Conservation (phyloP, 1,140 invertebrate species). For the Palaemon carinicauda region DNA sequence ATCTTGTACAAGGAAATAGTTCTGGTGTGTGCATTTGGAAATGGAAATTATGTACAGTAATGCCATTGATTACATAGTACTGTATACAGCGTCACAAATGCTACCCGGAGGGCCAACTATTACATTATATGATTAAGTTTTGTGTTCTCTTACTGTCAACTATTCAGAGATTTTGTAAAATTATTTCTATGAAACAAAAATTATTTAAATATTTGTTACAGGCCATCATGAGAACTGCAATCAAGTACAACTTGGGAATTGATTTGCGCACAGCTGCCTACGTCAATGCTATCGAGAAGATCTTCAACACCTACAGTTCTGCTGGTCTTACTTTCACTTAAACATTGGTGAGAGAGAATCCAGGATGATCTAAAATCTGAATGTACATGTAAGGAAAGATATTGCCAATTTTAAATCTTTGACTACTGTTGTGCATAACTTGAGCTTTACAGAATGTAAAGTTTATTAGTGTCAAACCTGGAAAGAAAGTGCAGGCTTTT, state of each 20-base stretch:
- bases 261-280: slow-evolving; percentile 98
- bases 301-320: slow-evolving; percentile 96
- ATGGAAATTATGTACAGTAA: no score
- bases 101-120: no score
- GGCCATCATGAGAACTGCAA: slow-evolving; percentile 97
- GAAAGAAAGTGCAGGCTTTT: no score
- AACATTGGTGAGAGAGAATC: slow-evolving; percentile 31
- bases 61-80: no score
- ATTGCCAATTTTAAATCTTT: not conserved
- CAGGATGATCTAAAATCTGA: not conserved
- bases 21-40: no score
- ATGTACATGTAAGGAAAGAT: not conserved
- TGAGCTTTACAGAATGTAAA: no score
- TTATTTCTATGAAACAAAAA: not conserved
- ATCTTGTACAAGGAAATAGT: no score
- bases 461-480: no score
- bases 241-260: slow-evolving; percentile 96
- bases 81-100: no score
- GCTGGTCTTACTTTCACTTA: slow-evolving; percentile 93
- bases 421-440: not conserved
- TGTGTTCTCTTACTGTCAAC: no score
- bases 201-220: slow-evolving; percentile 63
- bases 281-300: slow-evolving; percentile 98
- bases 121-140: no score
- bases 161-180: no score